These are phyloP conservation scores for Nettapus auritus DNA, from an alignment of 2,113 vertebrate species.

Conservation along the genomic window DNA sequence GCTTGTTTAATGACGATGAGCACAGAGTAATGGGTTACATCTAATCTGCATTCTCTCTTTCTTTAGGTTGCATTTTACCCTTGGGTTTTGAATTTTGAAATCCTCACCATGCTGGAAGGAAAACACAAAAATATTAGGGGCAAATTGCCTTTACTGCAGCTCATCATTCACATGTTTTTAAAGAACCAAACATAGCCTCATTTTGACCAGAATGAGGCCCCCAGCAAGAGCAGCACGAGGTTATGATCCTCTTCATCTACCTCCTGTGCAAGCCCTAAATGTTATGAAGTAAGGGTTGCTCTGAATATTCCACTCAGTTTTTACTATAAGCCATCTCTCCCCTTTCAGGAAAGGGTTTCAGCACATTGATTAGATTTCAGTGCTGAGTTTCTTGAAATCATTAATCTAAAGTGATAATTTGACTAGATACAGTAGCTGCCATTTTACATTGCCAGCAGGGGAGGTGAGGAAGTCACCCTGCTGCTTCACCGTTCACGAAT, in stretches of 20 bases:
- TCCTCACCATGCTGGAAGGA: neutral
- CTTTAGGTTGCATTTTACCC: neutral
- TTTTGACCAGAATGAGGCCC: neutral
- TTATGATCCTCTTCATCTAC: neutral
- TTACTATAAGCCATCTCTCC: neutral
- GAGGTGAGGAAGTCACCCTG: slow-evolving; percentile 41
- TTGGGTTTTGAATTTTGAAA: neutral
- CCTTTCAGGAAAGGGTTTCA: neutral
- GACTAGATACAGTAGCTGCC: slow-evolving; percentile 24
- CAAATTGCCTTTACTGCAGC: neutral
- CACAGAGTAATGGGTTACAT: neutral
- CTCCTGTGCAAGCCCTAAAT: neutral
- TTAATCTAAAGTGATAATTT: slow-evolving; percentile 45
- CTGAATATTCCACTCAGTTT: slow-evolving; percentile 1
- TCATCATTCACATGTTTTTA: neutral
- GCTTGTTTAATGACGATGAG: neutral
- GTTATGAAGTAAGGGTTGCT: neutral
- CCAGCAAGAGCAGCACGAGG: neutral
- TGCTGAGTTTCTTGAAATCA: slow-evolving; percentile 15
- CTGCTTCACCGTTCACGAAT: slow-evolving; percentile 34
- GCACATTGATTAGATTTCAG: neutral
- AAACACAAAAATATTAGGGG: neutral
- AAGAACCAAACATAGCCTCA: neutral
- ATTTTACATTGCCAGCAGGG: slow-evolving; percentile 5
- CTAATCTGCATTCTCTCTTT: neutral